Conservation (phyloP, 1,140 invertebrate genomes). For the Microplitis demolitor region DNA sequence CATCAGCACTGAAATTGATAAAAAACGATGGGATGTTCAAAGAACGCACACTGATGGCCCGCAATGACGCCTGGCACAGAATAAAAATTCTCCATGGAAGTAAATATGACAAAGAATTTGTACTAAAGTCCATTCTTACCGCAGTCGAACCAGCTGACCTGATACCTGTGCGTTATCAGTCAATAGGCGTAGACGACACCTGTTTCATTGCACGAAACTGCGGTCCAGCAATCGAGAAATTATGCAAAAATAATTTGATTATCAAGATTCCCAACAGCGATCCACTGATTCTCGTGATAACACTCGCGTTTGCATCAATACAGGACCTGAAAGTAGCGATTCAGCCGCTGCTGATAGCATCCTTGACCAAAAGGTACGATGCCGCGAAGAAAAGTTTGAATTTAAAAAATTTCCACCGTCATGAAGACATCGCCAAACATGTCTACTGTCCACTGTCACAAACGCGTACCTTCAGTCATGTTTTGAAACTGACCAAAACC, state of each 20-base stretch:
- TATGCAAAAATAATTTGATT: slow-evolving; percentile 59
- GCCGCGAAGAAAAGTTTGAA: slow-evolving; percentile 46
- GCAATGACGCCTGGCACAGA: slow-evolving; percentile 54
- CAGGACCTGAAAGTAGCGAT: slow-evolving; percentile 60
- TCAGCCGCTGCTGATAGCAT: slow-evolving; percentile 51
- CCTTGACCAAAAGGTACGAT: slow-evolving; percentile 54
- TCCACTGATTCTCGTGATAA: slow-evolving; percentile 54
- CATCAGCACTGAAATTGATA: slow-evolving; percentile 40
- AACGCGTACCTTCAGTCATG: slow-evolving; percentile 54
- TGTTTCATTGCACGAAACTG: slow-evolving; percentile 62
- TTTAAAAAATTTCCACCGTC: slow-evolving; percentile 57
- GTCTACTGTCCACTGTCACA: slow-evolving; percentile 61
- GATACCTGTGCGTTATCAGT: slow-evolving; percentile 60
- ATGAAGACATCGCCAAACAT: slow-evolving; percentile 55
- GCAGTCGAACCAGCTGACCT: slow-evolving; percentile 60
- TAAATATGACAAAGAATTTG: slow-evolving; percentile 51
- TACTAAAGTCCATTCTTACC: slow-evolving; percentile 58
- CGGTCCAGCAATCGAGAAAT: slow-evolving; percentile 56
- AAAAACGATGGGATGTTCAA: slow-evolving; percentile 46
- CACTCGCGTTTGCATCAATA: slow-evolving; percentile 57
- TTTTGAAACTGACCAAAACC: slow-evolving; percentile 57
- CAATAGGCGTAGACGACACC: slow-evolving; percentile 46
- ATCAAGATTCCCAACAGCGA: slow-evolving; percentile 51
- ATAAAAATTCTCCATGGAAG: slow-evolving; percentile 46
- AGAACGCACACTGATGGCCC: slow-evolving; percentile 48